Evolutionary conservation across 2,113 vertebrate genomes (phyloP), one percentile per base, ranked within the genome.

Genomic region (Varanus salvator): DNA sequence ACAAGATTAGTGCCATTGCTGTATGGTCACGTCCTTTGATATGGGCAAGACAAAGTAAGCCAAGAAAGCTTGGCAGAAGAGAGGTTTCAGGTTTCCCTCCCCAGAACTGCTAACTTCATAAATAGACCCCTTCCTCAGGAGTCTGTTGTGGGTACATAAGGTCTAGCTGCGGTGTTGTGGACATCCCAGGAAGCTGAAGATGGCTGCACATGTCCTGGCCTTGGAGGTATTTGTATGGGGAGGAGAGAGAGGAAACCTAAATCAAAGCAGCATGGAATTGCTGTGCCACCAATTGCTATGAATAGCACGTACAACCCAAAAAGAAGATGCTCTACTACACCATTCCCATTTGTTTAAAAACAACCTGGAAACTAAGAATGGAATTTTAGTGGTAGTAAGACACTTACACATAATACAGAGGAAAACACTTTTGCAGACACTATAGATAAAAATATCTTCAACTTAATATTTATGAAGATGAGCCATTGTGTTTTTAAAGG

Each of bases 301-400:
- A n/a, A 72, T 74, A 57, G 44, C 12, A 57, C 57, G 29, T 50
- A 17, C 31, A 54, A n/a, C 23, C n/a, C 72, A 85, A 71, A 11
- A 48, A 84, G 21, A 72, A n/a, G 21, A 50, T 19, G 27, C 27
- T 85, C 38, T 34, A 50, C 57, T 11, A 5, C 48, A 27, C 68
- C 38, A 4, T 54, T 86, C 25, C 25, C 68, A 64, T 78, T 48
- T 23, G 21, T 48, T 77, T 44, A 29, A 25, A 92, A 95, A 92
- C 72, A 91, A 87, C 91, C 93, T 94, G 80, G 94, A 95, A 93
- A 85, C 80, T 66, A 90, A 3, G 93, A 94, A 88, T 91, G 94
- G 94, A 94, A 93, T 81, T 8, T 90, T 90, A 87, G 69, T 91
- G 92, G 72, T 86, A 89, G 90, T 88, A 87, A 87, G 89, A 92